Evolutionary conservation across 1,140 invertebrate species (phyloP), one percentile per base, ranked within the genome.

Genomic region (Chelonus insularis): DNA sequence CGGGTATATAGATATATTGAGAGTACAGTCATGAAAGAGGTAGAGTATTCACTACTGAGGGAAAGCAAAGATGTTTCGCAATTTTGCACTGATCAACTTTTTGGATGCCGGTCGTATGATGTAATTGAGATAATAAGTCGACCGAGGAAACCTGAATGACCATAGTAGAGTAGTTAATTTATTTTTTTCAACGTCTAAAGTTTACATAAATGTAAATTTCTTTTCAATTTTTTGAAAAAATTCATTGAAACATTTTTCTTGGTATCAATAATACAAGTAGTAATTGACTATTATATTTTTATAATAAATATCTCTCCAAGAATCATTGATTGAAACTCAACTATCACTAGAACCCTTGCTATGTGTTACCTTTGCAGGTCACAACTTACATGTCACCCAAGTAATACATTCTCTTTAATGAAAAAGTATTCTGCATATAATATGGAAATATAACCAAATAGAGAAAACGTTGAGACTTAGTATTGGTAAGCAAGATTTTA

Each of bases 41-140:
- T 23, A 23, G 25, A n/a, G 21, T 45, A 7, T 16, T 23, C 39
- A 51, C 20, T 32, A 29, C 45, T 51, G 25, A 51, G 36, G 47
- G 20, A 52, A 50, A 60, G 47, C 48, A 34, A 37, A 20, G 23
- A 12, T 16, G 25, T 48, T 34, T 48, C 29, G 14, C 45, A 34
- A 58, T 48, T 48, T 48, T 18, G 43, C 48, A 48, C 56, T 48
- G 43, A 48, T 58, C 56, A 58, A 58, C 43, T 58, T 48, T 48
- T 58, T 20, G 43, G 18, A 58, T 21, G 41, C 14, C 25, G 9
- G 51, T 23, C 32, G 25, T 32, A 45, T 48, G 23, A 58, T 18
- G 45, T 52, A 34, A 36, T 32, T 32, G 16, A 52, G 25, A 16
- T 52, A 52, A 52, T 52, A 18, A 36, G 16, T 52, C 20, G 32